phyloP scores from a whole-genome alignment of 2,797 vertebrate genomes.

The Darevskia mixta region DNA sequence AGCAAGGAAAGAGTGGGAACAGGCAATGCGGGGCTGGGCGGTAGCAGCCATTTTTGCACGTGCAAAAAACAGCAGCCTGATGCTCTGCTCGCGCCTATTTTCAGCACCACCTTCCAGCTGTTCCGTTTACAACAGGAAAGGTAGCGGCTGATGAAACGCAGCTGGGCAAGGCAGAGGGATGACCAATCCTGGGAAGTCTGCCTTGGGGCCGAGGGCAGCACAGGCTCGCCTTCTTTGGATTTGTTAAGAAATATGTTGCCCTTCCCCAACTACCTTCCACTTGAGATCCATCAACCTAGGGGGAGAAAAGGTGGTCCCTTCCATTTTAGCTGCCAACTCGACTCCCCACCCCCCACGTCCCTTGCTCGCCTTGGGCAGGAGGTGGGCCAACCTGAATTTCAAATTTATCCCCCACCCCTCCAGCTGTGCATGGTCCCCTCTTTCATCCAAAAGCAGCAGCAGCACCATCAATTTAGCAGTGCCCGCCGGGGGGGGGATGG shows the following conservation, averaged over 20 bases:
- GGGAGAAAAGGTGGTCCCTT: neutral
- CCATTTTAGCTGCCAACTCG: neutral
- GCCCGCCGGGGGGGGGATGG: too few species aligned
- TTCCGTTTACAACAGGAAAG: neutral
- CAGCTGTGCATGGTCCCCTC: neutral
- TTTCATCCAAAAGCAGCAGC: neutral
- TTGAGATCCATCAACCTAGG: accelerated
- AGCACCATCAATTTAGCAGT: neutral
- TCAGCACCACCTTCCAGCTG: neutral
- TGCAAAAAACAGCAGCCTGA: neutral
- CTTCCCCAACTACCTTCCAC: neutral
- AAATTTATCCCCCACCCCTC: neutral
- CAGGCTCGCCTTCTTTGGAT: neutral
- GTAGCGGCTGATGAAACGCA: neutral
- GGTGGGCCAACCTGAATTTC: neutral
- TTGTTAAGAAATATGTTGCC: too few species aligned
- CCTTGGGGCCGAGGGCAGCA: neutral
- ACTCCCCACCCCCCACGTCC: neutral
- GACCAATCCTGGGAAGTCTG: neutral
- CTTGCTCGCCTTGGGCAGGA: neutral
- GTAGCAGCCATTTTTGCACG: neutral
- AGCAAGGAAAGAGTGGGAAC: neutral
- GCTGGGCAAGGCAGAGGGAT: neutral
- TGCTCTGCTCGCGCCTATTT: neutral
- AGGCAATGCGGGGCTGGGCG: neutral